These are phyloP conservation scores for Tor tambroides DNA, from an alignment of 2,113 vertebrate species.

Conservation along the genomic window DNA sequence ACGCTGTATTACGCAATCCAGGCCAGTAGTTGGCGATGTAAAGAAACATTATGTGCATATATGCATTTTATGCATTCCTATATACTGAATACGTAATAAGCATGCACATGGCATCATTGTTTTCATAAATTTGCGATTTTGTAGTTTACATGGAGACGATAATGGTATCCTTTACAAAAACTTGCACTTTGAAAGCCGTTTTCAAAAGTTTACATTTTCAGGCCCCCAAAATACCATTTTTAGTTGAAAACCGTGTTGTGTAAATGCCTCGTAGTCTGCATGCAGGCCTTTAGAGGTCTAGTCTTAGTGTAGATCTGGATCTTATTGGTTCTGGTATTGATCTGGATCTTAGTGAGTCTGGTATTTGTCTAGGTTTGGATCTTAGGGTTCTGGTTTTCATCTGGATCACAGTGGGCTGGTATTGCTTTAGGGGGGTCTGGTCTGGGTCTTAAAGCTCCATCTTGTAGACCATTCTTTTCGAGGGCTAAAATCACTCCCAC, in stretches of 20 bases:
- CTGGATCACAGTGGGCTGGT: not conserved
- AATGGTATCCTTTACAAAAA: not conserved
- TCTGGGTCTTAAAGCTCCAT: not conserved
- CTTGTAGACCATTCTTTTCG: not conserved
- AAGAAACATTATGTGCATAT: no score
- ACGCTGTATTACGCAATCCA: no score
- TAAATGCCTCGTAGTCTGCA: not conserved
- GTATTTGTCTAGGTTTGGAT: not conserved
- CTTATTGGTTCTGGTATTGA: not conserved
- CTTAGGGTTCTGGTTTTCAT: not conserved
- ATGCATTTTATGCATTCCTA: no score
- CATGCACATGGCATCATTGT: no score
- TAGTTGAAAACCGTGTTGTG: not conserved
- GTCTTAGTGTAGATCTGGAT: not conserved
- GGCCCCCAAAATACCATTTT: not conserved
- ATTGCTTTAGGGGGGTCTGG: not conserved
- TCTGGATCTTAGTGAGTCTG: not conserved
- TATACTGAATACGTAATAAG: no score
- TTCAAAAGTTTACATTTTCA: no score
- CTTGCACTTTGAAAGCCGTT: not conserved
- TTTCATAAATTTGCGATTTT: no score
- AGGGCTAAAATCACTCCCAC: not conserved
- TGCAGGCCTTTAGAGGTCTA: not conserved
- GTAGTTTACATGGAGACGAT: not conserved
- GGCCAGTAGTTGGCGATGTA: no score